Evolutionary conservation across 1,140 invertebrate genomes (phyloP).

Genomic region (Diabrotica undecimpunctata): DNA sequence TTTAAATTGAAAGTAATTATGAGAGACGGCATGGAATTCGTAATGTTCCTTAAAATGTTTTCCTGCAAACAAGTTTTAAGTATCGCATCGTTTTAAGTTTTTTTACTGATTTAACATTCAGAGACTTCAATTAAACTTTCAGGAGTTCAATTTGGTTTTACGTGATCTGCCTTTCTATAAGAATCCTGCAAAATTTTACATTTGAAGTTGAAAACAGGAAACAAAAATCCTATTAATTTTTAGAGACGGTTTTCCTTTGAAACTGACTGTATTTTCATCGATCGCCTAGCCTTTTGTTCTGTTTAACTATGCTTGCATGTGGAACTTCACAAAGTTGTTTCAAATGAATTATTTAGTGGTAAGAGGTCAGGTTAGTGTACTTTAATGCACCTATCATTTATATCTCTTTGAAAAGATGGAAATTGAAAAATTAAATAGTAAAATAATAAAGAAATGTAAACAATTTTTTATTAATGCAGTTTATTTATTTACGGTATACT

Average conservation of each 20-base stretch:
- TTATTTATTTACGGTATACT: no score
- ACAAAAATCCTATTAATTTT: not conserved
- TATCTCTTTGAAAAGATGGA: no score
- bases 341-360: not conserved
- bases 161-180: not conserved
- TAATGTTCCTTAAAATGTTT: not conserved
- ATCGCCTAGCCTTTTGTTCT: not conserved
- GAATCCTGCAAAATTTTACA: not conserved
- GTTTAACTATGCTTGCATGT: not conserved
- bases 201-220: not conserved
- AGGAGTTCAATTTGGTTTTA: not conserved
- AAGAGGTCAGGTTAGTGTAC: no score
- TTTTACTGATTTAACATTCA: not conserved
- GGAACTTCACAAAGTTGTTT: not conserved
- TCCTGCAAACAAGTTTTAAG: not conserved
- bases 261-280: not conserved
- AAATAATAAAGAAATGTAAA: no score
- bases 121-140: conserved; percentile 2
- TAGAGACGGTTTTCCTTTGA: not conserved
- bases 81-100: not conserved
- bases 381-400: no score
- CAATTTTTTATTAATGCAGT: no score
- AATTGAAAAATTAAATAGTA: no score
- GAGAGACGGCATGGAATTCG: not conserved
- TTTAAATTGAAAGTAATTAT: conserved; percentile 3